Base-by-base conservation (phyloP, 2,888 invertebrate species). In the Beris morrisii region DNA sequence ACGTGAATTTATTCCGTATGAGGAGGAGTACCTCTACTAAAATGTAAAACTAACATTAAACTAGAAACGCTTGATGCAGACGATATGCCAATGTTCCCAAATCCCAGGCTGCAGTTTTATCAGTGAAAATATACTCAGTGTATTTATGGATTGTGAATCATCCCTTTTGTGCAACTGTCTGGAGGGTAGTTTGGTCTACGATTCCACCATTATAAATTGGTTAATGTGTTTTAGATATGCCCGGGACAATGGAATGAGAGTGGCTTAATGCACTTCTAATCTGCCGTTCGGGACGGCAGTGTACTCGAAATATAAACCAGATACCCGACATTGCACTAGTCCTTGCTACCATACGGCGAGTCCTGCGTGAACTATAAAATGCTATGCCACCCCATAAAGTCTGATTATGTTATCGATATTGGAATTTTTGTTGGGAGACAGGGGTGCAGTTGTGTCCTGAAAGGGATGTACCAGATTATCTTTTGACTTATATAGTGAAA, bases 211-310 rank as follows among this genome's bases (percentile, higher is more conserved):
- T 50, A 52, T 61, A 61, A 61, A 61, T 52, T 52, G 61, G 61
- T 50, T 61, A 61, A 61, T 61, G 61, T 50, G 61, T 61, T 61
- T 61, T 32, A 61, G 61, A 61, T 61, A 61, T 61, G 61, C 61
- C 50, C 38, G 50, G 59, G 50, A 61, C 61, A 61, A 61, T 61
- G 50, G 61, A 61, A 61, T 61, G 61, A 61, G 61, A 50, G 50
- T 61, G 50, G 61, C 61, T 61, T 61, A 61, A 61, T 61, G 61
- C 61, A 61, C 61, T 61, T 52, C 61, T 61, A 61, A 61, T 61
- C 61, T 61, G 43, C 28, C 38, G 9, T 38, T 38, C 22, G 22
- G 22, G 22, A 22, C 22, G 22, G 48, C 46, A 59, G 46, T 28
- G 59, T 59, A 59, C 38, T 61, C 61, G 38, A 52, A 22, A 22